These are phyloP conservation scores for Hirudinaria manillensis DNA, from an alignment of 2,888 invertebrate genomes.

Conservation along the genomic window DNA sequence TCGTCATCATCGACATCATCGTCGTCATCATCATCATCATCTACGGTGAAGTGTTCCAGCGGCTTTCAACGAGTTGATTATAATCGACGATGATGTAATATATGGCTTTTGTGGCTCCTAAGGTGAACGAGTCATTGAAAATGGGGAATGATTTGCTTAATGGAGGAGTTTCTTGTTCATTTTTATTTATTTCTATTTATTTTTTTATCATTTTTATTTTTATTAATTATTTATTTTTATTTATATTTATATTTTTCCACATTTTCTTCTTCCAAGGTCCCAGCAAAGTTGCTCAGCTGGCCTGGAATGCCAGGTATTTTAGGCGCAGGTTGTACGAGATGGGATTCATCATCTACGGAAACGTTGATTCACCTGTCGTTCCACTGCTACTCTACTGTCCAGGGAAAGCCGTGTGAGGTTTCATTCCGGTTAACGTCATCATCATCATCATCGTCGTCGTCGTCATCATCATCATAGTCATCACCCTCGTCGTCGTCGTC, in stretches of 20 bases:
- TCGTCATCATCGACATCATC: too few species aligned
- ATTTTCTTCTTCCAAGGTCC: constrained; percentile 29
- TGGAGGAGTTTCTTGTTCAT: too few species aligned
- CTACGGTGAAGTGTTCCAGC: too few species aligned
- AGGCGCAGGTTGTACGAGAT: constrained; percentile 72
- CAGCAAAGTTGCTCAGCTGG: constrained; percentile 62
- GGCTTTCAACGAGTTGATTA: too few species aligned
- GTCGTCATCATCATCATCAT: too few species aligned
- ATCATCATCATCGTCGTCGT: neutral
- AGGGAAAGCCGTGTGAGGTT: constrained; percentile 78
- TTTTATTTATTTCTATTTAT: too few species aligned
- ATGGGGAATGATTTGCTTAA: too few species aligned
- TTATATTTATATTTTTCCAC: neutral
- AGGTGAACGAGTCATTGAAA: too few species aligned
- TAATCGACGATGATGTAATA: too few species aligned
- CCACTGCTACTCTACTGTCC: constrained; percentile 89
- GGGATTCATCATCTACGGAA: constrained; percentile 86
- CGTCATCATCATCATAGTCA: too few species aligned
- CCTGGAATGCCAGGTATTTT: constrained; percentile 76
- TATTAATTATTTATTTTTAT: neutral
- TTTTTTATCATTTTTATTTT: too few species aligned
- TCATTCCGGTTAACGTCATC: neutral
- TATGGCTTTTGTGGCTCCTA: too few species aligned
- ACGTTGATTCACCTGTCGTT: constrained; percentile 89
- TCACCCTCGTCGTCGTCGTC: neutral